Evolutionary conservation across 92 coral and sea anemone species (phyloP).

Genomic region (Paramuricea clavata): DNA sequence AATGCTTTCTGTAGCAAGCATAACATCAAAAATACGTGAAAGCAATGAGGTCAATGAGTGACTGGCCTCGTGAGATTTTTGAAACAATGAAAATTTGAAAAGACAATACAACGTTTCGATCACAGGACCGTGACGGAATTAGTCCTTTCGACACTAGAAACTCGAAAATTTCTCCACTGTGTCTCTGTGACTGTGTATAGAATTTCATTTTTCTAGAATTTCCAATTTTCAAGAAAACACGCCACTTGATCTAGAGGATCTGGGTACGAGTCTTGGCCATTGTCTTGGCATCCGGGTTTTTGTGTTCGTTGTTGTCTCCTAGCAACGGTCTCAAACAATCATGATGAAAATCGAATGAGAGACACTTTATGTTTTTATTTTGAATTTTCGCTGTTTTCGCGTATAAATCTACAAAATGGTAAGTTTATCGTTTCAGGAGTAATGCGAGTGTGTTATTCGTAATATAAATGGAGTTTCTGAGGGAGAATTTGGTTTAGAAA

Average conservation of each 20-base stretch:
- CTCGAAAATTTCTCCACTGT: not conserved
- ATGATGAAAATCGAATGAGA: not conserved
- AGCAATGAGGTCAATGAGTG: not conserved
- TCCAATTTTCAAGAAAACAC: not conserved
- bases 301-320: slow-evolving; percentile 9
- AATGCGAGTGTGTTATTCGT: not conserved
- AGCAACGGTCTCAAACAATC: slow-evolving; percentile 28
- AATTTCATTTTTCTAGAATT: not conserved
- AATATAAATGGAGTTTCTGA: not conserved
- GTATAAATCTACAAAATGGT: slow-evolving; percentile 37
- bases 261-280: slow-evolving; percentile 8
- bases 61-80: not conserved
- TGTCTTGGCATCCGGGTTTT: slow-evolving; percentile 38
- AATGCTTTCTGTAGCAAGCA: too few relatives aligned
- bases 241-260: not conserved
- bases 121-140: not conserved
- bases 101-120: not conserved
- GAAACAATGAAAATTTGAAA: not conserved
- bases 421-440: not conserved
- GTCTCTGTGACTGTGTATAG: too few relatives aligned
- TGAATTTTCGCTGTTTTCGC: not conserved
- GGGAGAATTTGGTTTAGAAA: not conserved
- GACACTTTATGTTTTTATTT: not conserved
- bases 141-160: not conserved
- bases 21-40: not conserved